Evolutionary conservation across 64 coral and sea anemone genomes (phyloP).

Genomic region (Stylophora pistillata): DNA sequence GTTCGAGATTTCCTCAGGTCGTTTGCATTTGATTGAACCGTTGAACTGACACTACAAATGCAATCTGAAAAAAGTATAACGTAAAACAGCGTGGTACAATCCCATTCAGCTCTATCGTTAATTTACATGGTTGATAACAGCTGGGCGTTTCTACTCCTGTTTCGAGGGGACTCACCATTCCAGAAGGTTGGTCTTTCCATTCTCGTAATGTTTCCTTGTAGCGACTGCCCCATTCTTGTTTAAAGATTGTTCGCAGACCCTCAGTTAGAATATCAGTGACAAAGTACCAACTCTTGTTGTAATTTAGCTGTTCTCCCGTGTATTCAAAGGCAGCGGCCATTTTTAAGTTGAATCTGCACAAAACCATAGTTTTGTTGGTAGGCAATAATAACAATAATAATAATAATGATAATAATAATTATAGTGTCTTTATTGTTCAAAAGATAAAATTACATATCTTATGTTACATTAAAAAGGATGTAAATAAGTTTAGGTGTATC

Average conservation of each 20-base stretch:
- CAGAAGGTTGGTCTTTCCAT: slow-evolving; percentile 7
- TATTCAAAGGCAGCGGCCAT: too few species aligned
- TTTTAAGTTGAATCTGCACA: too few species aligned
- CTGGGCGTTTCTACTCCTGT: slow-evolving; percentile 1
- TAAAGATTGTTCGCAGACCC: too few species aligned
- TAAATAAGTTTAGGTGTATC: too few species aligned
- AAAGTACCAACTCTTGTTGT: slow-evolving; percentile 8
- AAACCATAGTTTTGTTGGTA: too few species aligned
- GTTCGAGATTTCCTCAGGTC: slow-evolving; percentile 7
- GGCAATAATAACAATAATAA: too few species aligned
- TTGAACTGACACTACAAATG: neutral
- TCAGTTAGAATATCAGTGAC: neutral
- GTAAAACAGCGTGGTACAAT: slow-evolving; percentile 31
- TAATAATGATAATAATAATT: too few species aligned
- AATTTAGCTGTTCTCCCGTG: neutral
- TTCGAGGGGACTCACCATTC: neutral
- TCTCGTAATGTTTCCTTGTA: neutral
- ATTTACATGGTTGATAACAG: slow-evolving; percentile 1
- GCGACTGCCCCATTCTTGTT: too few species aligned
- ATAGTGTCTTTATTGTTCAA: too few species aligned
- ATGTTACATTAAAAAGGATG: too few species aligned
- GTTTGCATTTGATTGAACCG: neutral
- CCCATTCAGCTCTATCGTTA: neutral
- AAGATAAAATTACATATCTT: too few species aligned
- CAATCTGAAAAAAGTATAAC: neutral